phyloP scores from a whole-genome alignment of 2,888 invertebrate species.

The Flexamia atlantica region DNA sequence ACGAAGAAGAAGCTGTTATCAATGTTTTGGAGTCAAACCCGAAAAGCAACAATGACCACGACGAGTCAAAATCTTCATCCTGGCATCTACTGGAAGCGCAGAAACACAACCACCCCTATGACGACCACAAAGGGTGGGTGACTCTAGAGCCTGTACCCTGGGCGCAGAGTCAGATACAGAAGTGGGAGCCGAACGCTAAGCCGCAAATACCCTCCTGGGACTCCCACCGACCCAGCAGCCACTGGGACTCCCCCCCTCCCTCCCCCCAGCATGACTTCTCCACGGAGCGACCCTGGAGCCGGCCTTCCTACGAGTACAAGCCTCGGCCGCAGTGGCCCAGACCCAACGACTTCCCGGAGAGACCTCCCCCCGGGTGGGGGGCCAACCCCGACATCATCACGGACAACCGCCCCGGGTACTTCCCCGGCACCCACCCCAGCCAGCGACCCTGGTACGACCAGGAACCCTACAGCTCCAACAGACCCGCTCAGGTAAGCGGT shows the following conservation, averaged over 20 bases:
- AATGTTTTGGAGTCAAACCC: slow-evolving; percentile 67
- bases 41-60: slow-evolving; percentile 58
- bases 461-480: slow-evolving; percentile 69
- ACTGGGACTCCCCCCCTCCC: slow-evolving; percentile 65
- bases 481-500: slow-evolving; percentile 73
- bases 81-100: slow-evolving; percentile 71
- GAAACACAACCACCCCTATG: slow-evolving; percentile 78
- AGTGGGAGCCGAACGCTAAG: slow-evolving; percentile 82
- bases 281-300: slow-evolving; percentile 75
- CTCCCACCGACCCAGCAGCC: slow-evolving; percentile 73
- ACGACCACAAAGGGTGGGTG: slow-evolving; percentile 88
- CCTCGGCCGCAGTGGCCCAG: slow-evolving; percentile 62
- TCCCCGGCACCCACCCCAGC: slow-evolving; percentile 73
- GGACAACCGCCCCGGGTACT: slow-evolving; percentile 78
- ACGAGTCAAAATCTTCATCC: slow-evolving; percentile 70
- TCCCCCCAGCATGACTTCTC: slow-evolving; percentile 73
- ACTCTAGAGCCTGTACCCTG: slow-evolving; percentile 86
- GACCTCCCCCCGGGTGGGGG: slow-evolving; percentile 62
- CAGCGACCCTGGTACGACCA: slow-evolving; percentile 66
- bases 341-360: slow-evolving; percentile 53
- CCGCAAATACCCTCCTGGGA: slow-evolving; percentile 72
- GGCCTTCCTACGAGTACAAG: slow-evolving; percentile 72
- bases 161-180: slow-evolving; percentile 88
- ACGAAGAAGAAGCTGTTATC: slow-evolving; percentile 65
- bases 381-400: slow-evolving; percentile 76